phyloP scores from a whole-genome alignment of 2,113 vertebrate species.

The Misgurnus mizolepis region DNA sequence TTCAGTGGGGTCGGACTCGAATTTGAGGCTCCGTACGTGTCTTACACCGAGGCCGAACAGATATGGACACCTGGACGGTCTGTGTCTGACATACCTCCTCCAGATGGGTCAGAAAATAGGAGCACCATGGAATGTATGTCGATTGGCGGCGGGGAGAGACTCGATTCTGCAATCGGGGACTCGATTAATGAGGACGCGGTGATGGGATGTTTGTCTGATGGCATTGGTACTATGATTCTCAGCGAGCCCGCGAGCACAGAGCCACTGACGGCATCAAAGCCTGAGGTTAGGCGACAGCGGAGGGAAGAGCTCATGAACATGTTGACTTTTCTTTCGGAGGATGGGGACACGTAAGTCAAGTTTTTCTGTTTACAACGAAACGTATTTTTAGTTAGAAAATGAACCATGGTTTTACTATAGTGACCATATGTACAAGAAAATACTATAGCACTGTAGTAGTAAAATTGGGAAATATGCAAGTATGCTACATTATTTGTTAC shows the following conservation, averaged over 20 bases:
- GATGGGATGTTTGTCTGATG: slow-evolving; percentile 56
- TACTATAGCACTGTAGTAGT: no score
- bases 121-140: slow-evolving; percentile 30
- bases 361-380: not conserved
- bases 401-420: no score
- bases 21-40: slow-evolving; percentile 38
- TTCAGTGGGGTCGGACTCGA: slow-evolving; percentile 61
- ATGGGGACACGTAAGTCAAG: slow-evolving; percentile 78
- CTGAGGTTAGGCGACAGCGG: slow-evolving; percentile 35
- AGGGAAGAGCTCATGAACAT: slow-evolving; percentile 55
- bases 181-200: slow-evolving; percentile 62
- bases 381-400: not conserved
- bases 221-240: slow-evolving; percentile 59
- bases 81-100: not conserved
- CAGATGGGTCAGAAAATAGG: not conserved
- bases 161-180: slow-evolving; percentile 65
- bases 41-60: slow-evolving; percentile 28
- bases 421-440: no score
- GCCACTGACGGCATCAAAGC: not conserved
- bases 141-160: slow-evolving; percentile 51
- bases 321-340: slow-evolving; percentile 77
- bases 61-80: slow-evolving; percentile 23
- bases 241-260: slow-evolving; percentile 39
- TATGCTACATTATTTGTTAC: no score
- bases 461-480: no score